Evolutionary conservation across 2,797 vertebrate genomes (phyloP).

Genomic region (Champsocephalus gunnari): DNA sequence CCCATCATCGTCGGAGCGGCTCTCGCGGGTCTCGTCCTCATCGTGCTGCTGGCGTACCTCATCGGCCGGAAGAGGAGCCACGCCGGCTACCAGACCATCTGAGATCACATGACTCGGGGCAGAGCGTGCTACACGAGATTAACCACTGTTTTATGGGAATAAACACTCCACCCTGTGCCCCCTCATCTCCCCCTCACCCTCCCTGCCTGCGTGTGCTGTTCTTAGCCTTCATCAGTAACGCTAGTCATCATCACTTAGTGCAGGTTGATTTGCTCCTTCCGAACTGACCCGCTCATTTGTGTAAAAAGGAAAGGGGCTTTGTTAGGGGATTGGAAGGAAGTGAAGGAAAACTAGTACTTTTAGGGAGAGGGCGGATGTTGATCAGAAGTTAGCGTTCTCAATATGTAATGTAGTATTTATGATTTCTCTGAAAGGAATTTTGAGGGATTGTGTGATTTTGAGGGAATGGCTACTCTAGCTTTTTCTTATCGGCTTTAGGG

Average conservation of each 20-base stretch:
- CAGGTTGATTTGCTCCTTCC: constrained; percentile 66
- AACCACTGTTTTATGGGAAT: constrained; percentile 73
- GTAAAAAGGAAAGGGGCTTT: constrained; percentile 42
- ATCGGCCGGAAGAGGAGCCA: constrained; percentile 97
- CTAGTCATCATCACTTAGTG: constrained; percentile 49
- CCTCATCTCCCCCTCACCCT: constrained; percentile 41
- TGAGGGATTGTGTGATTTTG: constrained; percentile 60
- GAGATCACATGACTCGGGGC: constrained; percentile 65
- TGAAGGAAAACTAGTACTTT: constrained; percentile 32
- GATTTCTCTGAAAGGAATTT: constrained; percentile 70
- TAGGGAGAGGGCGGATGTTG: constrained; percentile 45
- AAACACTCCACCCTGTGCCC: constrained; percentile 33
- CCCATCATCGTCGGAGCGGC: constrained; percentile 96
- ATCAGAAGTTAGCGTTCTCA: constrained; percentile 43
- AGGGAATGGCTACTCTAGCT: constrained; percentile 41
- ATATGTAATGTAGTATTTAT: constrained; percentile 63
- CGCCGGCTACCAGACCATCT: constrained; percentile 98
- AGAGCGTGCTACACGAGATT: constrained; percentile 48
- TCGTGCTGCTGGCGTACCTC: constrained; percentile 96
- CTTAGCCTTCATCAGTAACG: constrained; percentile 59
- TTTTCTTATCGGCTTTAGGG: constrained; percentile 36
- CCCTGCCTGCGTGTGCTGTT: constrained; percentile 47
- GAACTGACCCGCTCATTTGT: constrained; percentile 64
- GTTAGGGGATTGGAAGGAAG: constrained; percentile 44
- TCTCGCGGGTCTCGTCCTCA: constrained; percentile 93